phyloP scores from a whole-genome alignment of 2,113 vertebrate species.

The Pterophyllum scalare region DNA sequence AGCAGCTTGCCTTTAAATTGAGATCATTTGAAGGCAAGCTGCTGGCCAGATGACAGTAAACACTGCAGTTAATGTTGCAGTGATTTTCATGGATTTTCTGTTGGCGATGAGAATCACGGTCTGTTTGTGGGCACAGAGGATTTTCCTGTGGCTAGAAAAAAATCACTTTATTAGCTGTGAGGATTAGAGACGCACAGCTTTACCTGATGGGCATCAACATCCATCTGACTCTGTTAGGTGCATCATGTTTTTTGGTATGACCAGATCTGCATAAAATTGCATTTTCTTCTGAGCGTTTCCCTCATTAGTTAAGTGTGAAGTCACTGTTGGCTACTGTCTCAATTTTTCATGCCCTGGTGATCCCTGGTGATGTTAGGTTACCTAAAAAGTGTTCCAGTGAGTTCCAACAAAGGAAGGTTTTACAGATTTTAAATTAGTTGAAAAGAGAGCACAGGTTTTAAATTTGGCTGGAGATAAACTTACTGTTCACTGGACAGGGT shows the following conservation, averaged over 20 bases:
- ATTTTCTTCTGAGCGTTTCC: background rate
- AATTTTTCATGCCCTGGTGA: background rate
- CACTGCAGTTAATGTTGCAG: constrained; percentile 1
- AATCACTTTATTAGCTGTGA: too few species aligned
- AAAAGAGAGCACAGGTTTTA: background rate
- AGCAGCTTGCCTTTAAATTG: constrained; percentile 16
- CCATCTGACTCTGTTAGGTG: background rate
- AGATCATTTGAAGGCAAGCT: background rate
- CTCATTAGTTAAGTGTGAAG: background rate
- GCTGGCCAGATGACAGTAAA: constrained; percentile 24
- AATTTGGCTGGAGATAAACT: background rate
- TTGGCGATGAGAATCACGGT: background rate
- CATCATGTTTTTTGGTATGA: background rate
- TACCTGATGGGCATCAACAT: background rate
- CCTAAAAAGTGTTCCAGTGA: background rate
- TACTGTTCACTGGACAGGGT: background rate
- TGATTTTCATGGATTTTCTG: background rate
- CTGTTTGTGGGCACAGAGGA: background rate
- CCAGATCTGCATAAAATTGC: background rate
- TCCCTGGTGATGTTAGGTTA: background rate
- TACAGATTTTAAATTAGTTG: background rate
- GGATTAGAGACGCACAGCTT: too few species aligned
- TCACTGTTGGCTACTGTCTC: background rate
- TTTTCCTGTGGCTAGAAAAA: background rate
- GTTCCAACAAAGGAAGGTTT: background rate